Conservation (phyloP, 2,797 vertebrate genomes). For the Lacerta bilineata region DNA sequence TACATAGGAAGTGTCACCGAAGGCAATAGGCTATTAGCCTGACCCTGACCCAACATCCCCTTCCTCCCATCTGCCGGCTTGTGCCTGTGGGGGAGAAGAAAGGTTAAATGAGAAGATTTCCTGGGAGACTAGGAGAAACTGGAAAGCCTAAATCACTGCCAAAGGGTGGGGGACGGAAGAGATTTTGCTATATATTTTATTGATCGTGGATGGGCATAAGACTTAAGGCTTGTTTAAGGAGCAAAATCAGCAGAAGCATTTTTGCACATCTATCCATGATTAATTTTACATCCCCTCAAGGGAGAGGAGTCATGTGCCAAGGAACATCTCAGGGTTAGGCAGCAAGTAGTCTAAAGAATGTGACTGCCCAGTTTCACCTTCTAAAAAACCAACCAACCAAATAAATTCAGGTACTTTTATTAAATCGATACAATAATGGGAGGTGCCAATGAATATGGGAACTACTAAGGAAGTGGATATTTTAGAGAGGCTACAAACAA, state of each 20-base stretch:
- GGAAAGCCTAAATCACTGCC: not conserved
- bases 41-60: not conserved
- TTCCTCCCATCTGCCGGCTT: constrained; percentile 26
- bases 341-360: not conserved
- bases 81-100: not conserved
- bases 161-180: not conserved
- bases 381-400: no score
- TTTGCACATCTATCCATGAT: not conserved
- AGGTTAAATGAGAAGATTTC: constrained; percentile 24
- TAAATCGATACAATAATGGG: not conserved
- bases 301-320: not conserved
- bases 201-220: not conserved
- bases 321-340: not conserved
- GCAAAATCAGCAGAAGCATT: not conserved
- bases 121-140: not conserved
- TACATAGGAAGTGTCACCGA: not conserved
- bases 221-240: not conserved
- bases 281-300: not conserved
- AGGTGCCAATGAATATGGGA: not conserved
- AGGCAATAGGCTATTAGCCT: constrained; percentile 20
- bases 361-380: not conserved
- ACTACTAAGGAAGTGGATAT: no score
- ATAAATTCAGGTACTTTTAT: no score
- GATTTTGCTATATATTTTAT: not conserved
- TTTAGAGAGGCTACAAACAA: no score